Percentiles rank a stretch among this genome's conserved stretches.
Evolutionary conservation across 2,113 vertebrate species (phyloP).

Genomic region (Paramisgurnus dabryanus): DNA sequence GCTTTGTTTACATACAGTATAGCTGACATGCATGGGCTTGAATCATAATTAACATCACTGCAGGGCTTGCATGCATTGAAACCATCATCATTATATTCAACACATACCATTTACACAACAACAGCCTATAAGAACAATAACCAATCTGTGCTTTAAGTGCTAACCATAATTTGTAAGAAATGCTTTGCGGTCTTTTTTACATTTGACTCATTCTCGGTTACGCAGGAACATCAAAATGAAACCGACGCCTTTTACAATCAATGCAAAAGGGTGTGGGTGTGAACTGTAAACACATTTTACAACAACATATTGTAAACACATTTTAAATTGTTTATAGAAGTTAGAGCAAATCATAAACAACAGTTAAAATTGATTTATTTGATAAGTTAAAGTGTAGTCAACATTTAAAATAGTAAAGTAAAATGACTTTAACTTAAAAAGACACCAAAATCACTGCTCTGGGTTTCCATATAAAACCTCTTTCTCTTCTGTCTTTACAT

Average conservation of each 20-base stretch:
- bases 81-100: background rate
- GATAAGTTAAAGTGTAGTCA: too few relatives aligned
- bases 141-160: background rate
- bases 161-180: background rate
- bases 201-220: constrained; percentile 10
- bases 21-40: background rate
- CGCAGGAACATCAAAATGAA: background rate
- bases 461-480: background rate
- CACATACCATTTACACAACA: background rate
- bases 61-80: background rate
- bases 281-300: too few relatives aligned
- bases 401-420: too few relatives aligned
- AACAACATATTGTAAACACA: too few relatives aligned
- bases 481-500: background rate
- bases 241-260: constrained; percentile 19
- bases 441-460: background rate
- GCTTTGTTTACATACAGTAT: background rate
- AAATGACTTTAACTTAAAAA: background rate
- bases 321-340: too few relatives aligned
- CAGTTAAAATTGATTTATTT: too few relatives aligned
- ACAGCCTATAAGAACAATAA: background rate
- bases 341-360: too few relatives aligned
- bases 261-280: background rate
- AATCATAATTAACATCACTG: background rate
- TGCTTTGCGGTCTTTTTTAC: background rate